Percentiles rank a stretch among this genome's conserved stretches.
These are phyloP conservation scores for Rhinogobio ventralis DNA, from an alignment of 2,797 vertebrate genomes.

Conservation along the genomic window DNA sequence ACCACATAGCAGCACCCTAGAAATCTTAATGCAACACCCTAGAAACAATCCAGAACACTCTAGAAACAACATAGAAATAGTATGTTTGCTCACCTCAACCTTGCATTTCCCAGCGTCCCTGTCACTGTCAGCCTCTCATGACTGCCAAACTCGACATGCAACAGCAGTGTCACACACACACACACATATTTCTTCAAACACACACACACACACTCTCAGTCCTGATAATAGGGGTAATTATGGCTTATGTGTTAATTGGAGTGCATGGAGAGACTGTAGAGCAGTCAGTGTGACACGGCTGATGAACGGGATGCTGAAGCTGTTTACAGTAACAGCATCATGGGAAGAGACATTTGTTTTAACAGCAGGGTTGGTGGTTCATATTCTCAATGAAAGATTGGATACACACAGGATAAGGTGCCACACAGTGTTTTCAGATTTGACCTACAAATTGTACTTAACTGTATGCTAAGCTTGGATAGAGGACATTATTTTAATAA, in stretches of 20 bases:
- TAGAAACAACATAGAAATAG: neutral
- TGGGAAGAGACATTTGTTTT: neutral
- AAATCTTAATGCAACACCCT: neutral
- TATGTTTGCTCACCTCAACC: neutral
- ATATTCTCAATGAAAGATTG: neutral
- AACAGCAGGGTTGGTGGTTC: constrained; percentile 2
- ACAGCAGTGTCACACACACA: neutral
- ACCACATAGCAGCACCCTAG: neutral
- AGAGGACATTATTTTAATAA: too few species aligned
- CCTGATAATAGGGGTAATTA: constrained; percentile 78
- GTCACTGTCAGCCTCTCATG: neutral
- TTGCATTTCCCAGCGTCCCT: neutral
- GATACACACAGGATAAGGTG: neutral
- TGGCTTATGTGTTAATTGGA: constrained; percentile 82
- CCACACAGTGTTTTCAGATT: neutral
- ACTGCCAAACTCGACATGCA: neutral
- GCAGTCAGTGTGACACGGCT: constrained; percentile 25
- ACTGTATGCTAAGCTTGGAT: too few species aligned
- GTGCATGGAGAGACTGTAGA: constrained; percentile 64
- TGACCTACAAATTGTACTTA: neutral
- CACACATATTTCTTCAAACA: constrained; percentile 25
- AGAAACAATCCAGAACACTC: neutral
- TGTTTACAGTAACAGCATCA: constrained; percentile 25
- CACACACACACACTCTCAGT: constrained; percentile 66
- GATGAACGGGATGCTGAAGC: constrained; percentile 3